These are phyloP conservation scores for Harpalus rufipes DNA, from an alignment of 2,888 invertebrate species.

Conservation along the genomic window DNA sequence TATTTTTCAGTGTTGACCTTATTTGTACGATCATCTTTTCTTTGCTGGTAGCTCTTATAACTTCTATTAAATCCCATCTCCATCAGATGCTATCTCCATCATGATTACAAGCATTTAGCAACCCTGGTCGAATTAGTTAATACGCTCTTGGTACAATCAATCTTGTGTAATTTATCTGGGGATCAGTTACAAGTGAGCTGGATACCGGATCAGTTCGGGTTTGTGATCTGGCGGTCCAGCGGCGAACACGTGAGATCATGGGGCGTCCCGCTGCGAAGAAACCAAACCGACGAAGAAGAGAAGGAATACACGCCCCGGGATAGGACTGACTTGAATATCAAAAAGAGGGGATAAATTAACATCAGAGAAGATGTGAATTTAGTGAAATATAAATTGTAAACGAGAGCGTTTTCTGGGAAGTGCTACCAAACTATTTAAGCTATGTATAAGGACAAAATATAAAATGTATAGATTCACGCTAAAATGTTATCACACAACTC, in stretches of 20 bases:
- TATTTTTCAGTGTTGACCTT: too few relatives aligned
- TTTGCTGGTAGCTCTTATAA: background rate
- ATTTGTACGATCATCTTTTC: too few relatives aligned
- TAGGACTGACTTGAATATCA: constrained; percentile 8
- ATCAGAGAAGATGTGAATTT: background rate
- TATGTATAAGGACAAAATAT: too few relatives aligned
- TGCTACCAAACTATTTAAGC: too few relatives aligned
- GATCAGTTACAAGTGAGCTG: constrained; percentile 20
- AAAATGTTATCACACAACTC: too few relatives aligned
- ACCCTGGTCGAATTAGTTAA: constrained; percentile 28
- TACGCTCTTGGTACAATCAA: constrained; percentile 2
- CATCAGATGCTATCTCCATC: background rate
- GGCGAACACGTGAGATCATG: constrained; percentile 44
- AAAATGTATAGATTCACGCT: too few relatives aligned
- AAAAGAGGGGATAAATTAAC: constrained; percentile 4
- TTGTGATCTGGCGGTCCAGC: constrained; percentile 11
- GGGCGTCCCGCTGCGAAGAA: constrained; percentile 26
- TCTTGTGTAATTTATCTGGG: constrained; percentile 46
- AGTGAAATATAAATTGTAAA: background rate
- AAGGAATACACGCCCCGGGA: constrained; percentile 1
- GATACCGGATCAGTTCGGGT: constrained; percentile 47
- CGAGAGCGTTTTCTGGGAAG: too few relatives aligned
- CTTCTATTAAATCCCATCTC: background rate
- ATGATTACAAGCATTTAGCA: constrained; percentile 20
- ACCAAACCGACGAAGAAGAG: background rate